These are phyloP conservation scores for Heliconius charithonia DNA, from an alignment of 2,888 invertebrate genomes.

Conservation along the genomic window DNA sequence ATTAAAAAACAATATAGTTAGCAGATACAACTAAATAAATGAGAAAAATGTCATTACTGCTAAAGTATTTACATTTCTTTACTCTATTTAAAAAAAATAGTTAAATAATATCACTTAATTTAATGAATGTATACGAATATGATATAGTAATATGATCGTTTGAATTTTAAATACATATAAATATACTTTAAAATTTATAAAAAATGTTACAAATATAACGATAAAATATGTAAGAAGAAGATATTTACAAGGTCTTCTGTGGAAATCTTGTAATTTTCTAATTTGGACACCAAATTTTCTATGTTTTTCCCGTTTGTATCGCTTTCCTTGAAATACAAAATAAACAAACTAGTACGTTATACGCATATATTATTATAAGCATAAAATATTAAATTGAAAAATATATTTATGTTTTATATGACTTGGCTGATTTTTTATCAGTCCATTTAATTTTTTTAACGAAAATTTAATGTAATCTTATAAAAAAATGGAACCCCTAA, in stretches of 20 bases:
- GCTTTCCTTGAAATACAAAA: conserved; percentile 51
- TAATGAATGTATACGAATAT: too few relatives aligned
- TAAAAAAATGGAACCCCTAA: too few relatives aligned
- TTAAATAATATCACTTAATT: not conserved
- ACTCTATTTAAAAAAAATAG: not conserved
- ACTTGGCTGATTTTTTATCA: too few relatives aligned
- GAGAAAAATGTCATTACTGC: not conserved
- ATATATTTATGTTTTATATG: not conserved
- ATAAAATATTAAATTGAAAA: not conserved
- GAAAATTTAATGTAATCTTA: too few relatives aligned
- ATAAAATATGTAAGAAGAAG: too few relatives aligned
- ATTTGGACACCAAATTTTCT: conserved; percentile 59
- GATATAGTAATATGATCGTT: too few relatives aligned
- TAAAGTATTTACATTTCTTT: not conserved
- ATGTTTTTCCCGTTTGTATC: conserved; percentile 52
- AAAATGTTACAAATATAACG: not conserved
- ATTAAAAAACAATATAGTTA: not conserved
- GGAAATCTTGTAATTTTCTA: conserved; percentile 64
- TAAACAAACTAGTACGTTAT: not conserved
- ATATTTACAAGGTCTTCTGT: conserved; percentile 63
- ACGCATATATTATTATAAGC: not conserved
- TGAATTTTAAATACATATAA: not conserved
- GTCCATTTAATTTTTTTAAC: too few relatives aligned
- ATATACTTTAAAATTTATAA: not conserved
- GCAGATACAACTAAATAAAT: not conserved